Evolutionary conservation across 2,113 vertebrate genomes (phyloP), one percentile per base, ranked within the genome.

Genomic region (Macroglossus sobrinus): DNA sequence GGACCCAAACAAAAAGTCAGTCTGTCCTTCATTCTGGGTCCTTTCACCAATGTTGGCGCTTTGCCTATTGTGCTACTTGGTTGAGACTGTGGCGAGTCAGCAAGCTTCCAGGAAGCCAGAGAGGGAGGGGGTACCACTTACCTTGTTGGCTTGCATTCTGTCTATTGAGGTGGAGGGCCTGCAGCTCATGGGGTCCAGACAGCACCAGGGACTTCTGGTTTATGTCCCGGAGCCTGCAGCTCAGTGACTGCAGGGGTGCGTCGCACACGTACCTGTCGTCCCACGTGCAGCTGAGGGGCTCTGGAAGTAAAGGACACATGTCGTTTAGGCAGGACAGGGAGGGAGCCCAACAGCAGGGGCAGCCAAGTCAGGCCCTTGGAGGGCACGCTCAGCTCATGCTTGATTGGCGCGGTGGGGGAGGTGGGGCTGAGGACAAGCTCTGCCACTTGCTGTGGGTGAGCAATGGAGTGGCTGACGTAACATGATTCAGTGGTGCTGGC

Each of bases 151-250:
- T 35, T 26, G 80, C 26, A 21, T 97, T 69, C 9, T 57, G 10
- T 12, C 69, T 26, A 0, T 78, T 96, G 85, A 98, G 97, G 75
- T 98, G 97, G 43, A 98, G 81, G 0, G 97, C 97, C 61, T 93
- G 82, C 47, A 98, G 95, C 57, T 97, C 95, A 26, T 14, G 88
- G 0, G 97, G 61, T 2, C 38, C 50, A 8, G 91, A 86, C 22
- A 97, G 59, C 68, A 97, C 93, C 21, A 98, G 43, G 40, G 40
- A 50, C 61, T 98, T 98, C 6, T 97, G 97, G 1, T 87, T 63
- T 18, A 35, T 6, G 28, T 98, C 97, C 13, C 26, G 86, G 45
- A 98, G 89, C 7, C 5, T 96, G 94, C 78, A 97, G 14, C 76
- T 35, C 38, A 79, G 15, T 0, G 47, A 38, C 3, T 5, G 78